phyloP scores from a whole-genome alignment of 2,888 invertebrate species.

The Corythucha ciliata region DNA sequence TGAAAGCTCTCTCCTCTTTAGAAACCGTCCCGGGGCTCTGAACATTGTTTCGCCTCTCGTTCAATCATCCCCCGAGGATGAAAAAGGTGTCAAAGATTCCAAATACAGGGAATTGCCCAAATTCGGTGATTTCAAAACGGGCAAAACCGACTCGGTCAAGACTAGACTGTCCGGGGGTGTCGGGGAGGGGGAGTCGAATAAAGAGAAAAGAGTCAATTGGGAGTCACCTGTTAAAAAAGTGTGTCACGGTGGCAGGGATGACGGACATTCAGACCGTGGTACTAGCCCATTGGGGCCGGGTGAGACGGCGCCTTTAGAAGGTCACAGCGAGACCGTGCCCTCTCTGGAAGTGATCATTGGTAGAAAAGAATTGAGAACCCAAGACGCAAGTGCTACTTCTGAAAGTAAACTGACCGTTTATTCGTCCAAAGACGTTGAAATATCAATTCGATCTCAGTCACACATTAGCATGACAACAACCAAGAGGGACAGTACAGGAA shows the following conservation, averaged over 20 bases:
- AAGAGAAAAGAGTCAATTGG: slow-evolving; percentile 28
- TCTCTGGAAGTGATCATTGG: slow-evolving; percentile 47
- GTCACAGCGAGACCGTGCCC: slow-evolving; percentile 32
- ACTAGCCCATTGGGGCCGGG: slow-evolving; percentile 35
- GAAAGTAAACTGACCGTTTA: slow-evolving; percentile 48
- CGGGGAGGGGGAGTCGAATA: slow-evolving; percentile 43
- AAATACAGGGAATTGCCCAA: slow-evolving; percentile 37
- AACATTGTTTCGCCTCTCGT: slow-evolving; percentile 27
- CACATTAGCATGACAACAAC: slow-evolving; percentile 47
- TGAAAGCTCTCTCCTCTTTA: slow-evolving; percentile 24
- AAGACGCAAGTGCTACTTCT: slow-evolving; percentile 46
- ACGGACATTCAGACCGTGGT: slow-evolving; percentile 36
- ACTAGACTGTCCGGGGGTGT: slow-evolving; percentile 36
- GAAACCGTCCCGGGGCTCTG: slow-evolving; percentile 29
- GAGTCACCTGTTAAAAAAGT: slow-evolving; percentile 20
- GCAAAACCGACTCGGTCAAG: slow-evolving; percentile 34
- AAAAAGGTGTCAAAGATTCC: slow-evolving; percentile 37
- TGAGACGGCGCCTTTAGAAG: slow-evolving; percentile 16
- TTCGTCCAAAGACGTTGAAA: slow-evolving; percentile 48
- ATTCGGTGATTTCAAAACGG: slow-evolving; percentile 31
- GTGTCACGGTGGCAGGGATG: slow-evolving; percentile 16
- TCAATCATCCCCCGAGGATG: slow-evolving; percentile 34
- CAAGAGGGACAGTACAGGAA: slow-evolving; percentile 42
- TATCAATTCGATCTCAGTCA: slow-evolving; percentile 48
- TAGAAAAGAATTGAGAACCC: slow-evolving; percentile 47